phyloP scores from a whole-genome alignment of 2,888 invertebrate species.

The Tiliacea citrago region DNA sequence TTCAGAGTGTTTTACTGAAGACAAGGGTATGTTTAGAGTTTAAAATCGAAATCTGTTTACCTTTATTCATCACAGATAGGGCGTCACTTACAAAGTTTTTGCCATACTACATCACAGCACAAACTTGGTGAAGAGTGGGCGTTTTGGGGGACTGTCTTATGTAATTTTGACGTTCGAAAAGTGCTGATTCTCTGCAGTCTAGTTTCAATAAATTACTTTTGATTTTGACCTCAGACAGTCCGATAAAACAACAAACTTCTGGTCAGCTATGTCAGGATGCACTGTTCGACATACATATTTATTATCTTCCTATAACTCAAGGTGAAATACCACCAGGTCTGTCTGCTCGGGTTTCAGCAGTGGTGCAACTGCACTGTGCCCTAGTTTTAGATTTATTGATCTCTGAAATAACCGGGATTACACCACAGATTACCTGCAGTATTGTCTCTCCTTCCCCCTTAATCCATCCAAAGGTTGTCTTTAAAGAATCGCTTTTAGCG shows the following conservation, averaged over 20 bases:
- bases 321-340: conserved; percentile 41
- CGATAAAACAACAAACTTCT: conserved; percentile 2
- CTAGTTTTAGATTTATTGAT: conserved; percentile 34
- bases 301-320: conserved; percentile 59
- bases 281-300: conserved; percentile 39
- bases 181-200: no score
- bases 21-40: not conserved
- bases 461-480: no score
- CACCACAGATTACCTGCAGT: not conserved
- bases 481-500: no score
- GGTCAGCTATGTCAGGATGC: conserved; percentile 56
- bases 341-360: conserved; percentile 28
- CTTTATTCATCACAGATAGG: not conserved
- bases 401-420: conserved; percentile 44
- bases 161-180: no score
- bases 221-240: no score
- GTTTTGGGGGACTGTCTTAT: no score
- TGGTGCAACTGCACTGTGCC: conserved; percentile 48
- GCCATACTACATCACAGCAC: no score
- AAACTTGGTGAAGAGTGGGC: no score
- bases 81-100: not conserved
- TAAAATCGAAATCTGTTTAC: not conserved
- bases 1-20: not conserved
- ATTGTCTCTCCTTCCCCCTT: no score
- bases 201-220: no score